A percentile compares a stretch with the other conserved stretches of the same genome.
phyloP scores from a whole-genome alignment of 92 coral and sea anemone species.

The Plumapathes pennacea region DNA sequence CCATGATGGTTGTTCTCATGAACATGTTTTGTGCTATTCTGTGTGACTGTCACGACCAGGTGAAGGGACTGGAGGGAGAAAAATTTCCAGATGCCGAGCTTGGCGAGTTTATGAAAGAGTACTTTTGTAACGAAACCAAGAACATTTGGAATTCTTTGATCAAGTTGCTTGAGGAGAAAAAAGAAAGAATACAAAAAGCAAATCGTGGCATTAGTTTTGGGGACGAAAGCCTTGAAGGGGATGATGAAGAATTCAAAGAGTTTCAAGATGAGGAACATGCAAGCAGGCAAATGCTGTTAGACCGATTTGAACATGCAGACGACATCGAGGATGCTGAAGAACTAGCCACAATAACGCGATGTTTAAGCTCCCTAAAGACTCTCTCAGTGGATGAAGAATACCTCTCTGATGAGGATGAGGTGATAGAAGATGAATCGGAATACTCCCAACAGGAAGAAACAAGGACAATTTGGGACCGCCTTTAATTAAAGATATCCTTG shows the following conservation, averaged over 20 bases:
- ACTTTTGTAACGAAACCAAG: conserved; percentile 42
- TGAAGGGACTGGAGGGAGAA: conserved; percentile 26
- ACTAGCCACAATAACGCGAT: no score
- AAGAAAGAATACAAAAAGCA: conserved; percentile 8
- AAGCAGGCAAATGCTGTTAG: no score
- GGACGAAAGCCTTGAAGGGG: conserved; percentile 28
- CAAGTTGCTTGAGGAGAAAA: conserved; percentile 32
- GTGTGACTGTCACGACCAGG: conserved; percentile 70
- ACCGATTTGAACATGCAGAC: no score
- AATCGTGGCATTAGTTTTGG: conserved; percentile 3
- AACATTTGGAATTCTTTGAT: conserved; percentile 30
- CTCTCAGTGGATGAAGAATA: no score
- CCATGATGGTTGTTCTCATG: conserved; percentile 74
- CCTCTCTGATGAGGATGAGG: no score
- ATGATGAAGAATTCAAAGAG: conserved; percentile 2
- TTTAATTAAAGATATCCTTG: no score
- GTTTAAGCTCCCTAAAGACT: no score
- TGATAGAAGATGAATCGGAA: no score
- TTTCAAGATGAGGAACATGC: no score
- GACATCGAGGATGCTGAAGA: no score
- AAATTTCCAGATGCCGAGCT: conserved; percentile 60
- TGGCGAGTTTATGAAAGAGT: conserved; percentile 60
- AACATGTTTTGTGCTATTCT: conserved; percentile 89
- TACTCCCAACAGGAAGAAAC: no score
- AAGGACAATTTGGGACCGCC: no score